These are phyloP conservation scores for Lycocorax pyrrhopterus DNA, from an alignment of 2,113 vertebrate genomes.

Conservation along the genomic window DNA sequence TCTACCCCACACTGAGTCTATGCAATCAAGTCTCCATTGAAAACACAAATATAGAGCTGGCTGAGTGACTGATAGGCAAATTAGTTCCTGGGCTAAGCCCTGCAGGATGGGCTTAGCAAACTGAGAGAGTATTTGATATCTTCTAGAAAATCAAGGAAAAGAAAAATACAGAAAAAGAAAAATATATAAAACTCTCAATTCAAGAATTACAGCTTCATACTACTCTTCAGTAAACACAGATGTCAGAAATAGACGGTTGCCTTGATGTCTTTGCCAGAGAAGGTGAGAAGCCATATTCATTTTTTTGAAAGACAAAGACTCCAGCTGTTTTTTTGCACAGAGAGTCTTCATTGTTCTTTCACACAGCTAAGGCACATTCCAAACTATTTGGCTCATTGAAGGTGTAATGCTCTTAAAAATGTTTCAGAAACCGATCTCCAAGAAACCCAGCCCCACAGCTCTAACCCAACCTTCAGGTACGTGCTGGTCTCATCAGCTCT, in stretches of 20 bases:
- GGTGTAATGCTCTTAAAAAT: neutral
- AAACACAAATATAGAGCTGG: slow-evolving; percentile 43
- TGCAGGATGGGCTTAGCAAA: neutral
- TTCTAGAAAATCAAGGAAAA: neutral
- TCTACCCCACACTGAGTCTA: slow-evolving; percentile 39
- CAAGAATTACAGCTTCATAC: neutral
- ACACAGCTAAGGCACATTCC: neutral
- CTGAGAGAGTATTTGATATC: neutral
- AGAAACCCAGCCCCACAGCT: neutral
- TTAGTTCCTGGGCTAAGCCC: neutral
- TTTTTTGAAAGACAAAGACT: neutral
- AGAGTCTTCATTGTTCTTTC: neutral
- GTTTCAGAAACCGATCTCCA: neutral
- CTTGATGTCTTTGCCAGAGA: neutral
- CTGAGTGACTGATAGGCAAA: slow-evolving; percentile 47
- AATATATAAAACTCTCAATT: neutral
- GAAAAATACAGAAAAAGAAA: neutral
- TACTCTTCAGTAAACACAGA: neutral
- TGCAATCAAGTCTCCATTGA: slow-evolving; percentile 37
- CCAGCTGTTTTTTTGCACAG: neutral
- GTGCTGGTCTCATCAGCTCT: neutral
- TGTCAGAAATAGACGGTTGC: neutral
- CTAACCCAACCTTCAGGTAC: neutral
- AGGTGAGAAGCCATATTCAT: neutral
- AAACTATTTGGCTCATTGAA: neutral